Percentiles rank a stretch among this genome's conserved stretches.
Conservation (phyloP, 2,113 vertebrate species). For the Emberiza fucata region DNA sequence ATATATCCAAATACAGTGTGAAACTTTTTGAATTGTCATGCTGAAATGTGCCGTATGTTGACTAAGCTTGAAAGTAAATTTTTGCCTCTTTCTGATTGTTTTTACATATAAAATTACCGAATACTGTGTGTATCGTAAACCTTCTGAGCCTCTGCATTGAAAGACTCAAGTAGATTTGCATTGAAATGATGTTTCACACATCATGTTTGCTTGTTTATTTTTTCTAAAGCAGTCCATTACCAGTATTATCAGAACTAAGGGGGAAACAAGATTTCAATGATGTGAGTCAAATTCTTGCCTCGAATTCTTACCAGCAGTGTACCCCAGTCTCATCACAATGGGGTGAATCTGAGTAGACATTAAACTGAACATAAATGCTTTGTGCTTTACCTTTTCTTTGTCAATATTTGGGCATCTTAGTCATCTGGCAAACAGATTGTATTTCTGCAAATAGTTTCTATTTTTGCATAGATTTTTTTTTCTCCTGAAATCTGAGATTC, state of each 20-base stretch:
- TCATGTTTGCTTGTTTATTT: conserved; percentile 37
- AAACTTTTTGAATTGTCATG: conserved; percentile 66
- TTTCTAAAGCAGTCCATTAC: conserved; percentile 11
- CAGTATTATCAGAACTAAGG: not conserved
- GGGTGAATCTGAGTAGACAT: not conserved
- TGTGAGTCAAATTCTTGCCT: not conserved
- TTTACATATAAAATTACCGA: conserved; percentile 76
- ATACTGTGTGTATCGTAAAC: conserved; percentile 80
- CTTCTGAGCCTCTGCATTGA: conserved; percentile 58
- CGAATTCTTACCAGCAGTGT: not conserved
- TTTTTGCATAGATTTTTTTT: conserved; percentile 19
- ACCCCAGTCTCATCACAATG: not conserved
- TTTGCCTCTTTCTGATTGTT: conserved; percentile 73
- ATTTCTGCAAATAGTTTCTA: not conserved
- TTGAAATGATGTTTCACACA: conserved; percentile 42
- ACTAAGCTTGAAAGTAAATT: conserved; percentile 69
- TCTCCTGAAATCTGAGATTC: not conserved
- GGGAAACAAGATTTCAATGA: not conserved
- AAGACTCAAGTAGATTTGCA: conserved; percentile 53
- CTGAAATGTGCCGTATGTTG: conserved; percentile 68
- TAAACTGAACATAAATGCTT: not conserved
- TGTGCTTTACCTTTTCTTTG: not conserved
- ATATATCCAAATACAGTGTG: conserved; percentile 69
- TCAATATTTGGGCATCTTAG: not conserved
- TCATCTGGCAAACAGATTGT: not conserved